Conservation (phyloP, 2,888 invertebrate genomes). For the Lochmaea crataegi region DNA sequence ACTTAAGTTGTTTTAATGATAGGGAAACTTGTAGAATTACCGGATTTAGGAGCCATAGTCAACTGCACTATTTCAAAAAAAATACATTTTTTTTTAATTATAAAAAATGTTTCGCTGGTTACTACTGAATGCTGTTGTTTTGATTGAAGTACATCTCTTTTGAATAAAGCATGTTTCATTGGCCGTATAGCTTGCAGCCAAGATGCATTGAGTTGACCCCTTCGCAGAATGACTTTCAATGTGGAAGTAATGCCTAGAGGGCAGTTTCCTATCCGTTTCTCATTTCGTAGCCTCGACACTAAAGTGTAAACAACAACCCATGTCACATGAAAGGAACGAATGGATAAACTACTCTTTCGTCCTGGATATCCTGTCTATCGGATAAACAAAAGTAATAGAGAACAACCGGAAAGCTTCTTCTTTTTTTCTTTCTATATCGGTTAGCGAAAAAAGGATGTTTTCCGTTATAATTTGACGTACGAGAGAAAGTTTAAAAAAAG, state of each 20-base stretch:
- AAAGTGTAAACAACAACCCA: constrained; percentile 42
- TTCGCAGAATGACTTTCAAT: constrained; percentile 26
- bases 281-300: constrained; percentile 26
- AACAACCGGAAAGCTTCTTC: constrained; percentile 1
- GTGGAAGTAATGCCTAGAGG: constrained; percentile 28
- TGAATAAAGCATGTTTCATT: constrained; percentile 12
- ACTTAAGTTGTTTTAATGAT: constrained; percentile 30
- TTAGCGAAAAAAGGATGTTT: too few relatives aligned
- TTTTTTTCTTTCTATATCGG: background rate
- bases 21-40: background rate
- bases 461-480: too few relatives aligned
- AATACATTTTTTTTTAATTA: background rate
- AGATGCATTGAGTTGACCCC: constrained; percentile 5
- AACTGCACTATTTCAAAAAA: background rate
- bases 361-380: constrained; percentile 27
- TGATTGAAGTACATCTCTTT: constrained; percentile 14
- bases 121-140: constrained; percentile 8
- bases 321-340: constrained; percentile 31
- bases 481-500: too few relatives aligned
- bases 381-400: constrained; percentile 32
- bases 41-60: too few relatives aligned
- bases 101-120: background rate
- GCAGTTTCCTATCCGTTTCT: constrained; percentile 32
- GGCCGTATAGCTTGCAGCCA: constrained; percentile 3
- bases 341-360: constrained; percentile 30